Evolutionary conservation across 1,140 invertebrate species (phyloP).

Genomic region (Triops longicaudatus): DNA sequence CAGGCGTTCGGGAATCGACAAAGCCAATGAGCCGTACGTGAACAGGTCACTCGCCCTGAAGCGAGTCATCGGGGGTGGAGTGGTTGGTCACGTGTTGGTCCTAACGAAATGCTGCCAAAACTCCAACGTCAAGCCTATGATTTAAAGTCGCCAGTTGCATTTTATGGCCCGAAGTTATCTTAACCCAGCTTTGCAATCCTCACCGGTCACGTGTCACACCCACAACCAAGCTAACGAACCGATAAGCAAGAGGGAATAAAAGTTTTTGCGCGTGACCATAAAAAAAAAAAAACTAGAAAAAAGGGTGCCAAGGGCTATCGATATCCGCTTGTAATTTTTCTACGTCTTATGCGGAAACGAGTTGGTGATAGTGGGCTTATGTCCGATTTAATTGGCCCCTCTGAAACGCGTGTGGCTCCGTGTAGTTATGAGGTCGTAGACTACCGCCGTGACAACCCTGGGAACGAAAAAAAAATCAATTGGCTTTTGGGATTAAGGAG

Average conservation of each 20-base stretch:
- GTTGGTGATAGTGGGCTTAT: not conserved
- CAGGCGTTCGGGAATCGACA: not conserved
- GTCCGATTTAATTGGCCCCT: not conserved
- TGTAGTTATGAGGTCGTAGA: not conserved
- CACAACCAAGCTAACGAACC: not conserved
- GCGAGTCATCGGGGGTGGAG: not conserved
- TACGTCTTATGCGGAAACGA: not conserved
- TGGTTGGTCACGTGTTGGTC: conserved; percentile 14
- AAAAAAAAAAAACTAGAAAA: not conserved
- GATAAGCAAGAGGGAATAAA: not conserved
- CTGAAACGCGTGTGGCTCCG: not conserved
- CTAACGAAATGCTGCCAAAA: conserved; percentile 4
- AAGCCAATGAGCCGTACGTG: not conserved
- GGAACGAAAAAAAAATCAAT: not conserved
- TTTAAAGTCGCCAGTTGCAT: not conserved
- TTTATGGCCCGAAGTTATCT: conserved; percentile 2
- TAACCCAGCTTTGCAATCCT: not conserved
- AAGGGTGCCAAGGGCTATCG: not conserved
- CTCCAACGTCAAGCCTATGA: not conserved
- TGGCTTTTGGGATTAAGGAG: not conserved
- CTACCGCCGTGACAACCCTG: not conserved
- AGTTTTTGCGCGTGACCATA: not conserved
- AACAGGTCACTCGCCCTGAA: not conserved
- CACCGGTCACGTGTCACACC: not conserved
- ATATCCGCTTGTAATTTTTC: not conserved